Evolutionary conservation across 2,113 vertebrate genomes (phyloP).

Genomic region (Illadopsis cleaveri): DNA sequence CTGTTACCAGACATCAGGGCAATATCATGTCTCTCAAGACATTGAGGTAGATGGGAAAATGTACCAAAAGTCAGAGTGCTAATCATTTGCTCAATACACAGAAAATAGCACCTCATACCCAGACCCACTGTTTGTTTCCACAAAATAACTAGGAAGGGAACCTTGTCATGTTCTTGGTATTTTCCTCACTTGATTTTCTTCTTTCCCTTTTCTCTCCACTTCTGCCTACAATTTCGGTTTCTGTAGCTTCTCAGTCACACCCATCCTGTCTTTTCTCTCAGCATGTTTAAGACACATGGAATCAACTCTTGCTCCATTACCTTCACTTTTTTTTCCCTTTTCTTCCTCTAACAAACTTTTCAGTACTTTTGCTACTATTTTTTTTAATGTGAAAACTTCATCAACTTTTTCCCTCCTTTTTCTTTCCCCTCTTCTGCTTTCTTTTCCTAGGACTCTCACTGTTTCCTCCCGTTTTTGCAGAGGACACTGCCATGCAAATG

Average conservation of each 20-base stretch:
- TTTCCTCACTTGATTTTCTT: background rate
- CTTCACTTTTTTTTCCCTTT: background rate
- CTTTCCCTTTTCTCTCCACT: background rate
- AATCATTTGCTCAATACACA: background rate
- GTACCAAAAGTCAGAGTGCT: background rate
- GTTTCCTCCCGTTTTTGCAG: background rate
- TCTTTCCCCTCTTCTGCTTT: background rate
- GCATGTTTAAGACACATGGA: background rate
- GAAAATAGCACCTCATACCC: background rate
- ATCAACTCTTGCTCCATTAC: background rate
- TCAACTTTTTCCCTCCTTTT: background rate
- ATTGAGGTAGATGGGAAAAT: background rate
- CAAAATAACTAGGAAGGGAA: background rate
- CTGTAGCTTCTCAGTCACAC: background rate
- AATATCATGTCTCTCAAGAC: background rate
- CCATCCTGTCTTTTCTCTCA: background rate
- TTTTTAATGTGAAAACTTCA: background rate
- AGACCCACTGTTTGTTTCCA: background rate
- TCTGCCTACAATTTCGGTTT: background rate
- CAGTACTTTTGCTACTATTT: background rate
- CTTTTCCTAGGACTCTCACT: background rate
- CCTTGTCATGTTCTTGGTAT: background rate
- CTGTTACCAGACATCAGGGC: background rate
- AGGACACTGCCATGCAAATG: background rate
- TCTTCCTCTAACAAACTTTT: background rate